Evolutionary conservation across 2,113 vertebrate genomes (phyloP).

Genomic region (Mionectes macconnelli): DNA sequence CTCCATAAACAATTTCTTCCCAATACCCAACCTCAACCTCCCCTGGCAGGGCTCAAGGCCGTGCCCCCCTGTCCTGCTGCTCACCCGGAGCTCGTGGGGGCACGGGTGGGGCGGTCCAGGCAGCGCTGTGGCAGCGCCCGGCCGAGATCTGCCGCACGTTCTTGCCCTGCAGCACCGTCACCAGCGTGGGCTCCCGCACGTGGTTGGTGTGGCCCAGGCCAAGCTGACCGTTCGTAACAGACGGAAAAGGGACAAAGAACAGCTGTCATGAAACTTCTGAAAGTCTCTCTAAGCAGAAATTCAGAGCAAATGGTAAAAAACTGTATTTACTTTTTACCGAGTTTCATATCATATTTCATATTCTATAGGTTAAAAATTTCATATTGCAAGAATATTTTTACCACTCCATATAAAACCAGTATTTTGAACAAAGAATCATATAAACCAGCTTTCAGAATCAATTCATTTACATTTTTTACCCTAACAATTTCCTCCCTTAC

Average conservation of each 20-base stretch:
- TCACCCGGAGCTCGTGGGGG: slow-evolving; percentile 77
- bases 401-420: background rate
- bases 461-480: background rate
- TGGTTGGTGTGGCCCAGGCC: slow-evolving; percentile 85
- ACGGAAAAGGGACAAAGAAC: background rate
- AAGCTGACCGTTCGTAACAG: slow-evolving; percentile 62
- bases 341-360: background rate
- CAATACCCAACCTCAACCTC: too few relatives aligned
- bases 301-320: background rate
- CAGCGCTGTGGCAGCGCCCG: slow-evolving; percentile 83
- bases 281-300: background rate
- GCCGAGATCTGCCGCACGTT: slow-evolving; percentile 81
- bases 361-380: background rate
- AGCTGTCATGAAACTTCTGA: background rate
- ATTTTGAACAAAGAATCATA: background rate
- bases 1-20: too few relatives aligned
- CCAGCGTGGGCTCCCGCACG: slow-evolving; percentile 79
- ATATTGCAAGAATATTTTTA: background rate
- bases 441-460: background rate
- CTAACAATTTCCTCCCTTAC: background rate
- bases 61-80: too few relatives aligned
- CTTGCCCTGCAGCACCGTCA: slow-evolving; percentile 80
- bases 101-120: slow-evolving; percentile 78
- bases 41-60: too few relatives aligned
- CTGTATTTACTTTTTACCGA: rapidly evolving